Conservation (phyloP, 1,140 invertebrate genomes). For the roundworm (Caenorhabditis elegans) region DNA sequence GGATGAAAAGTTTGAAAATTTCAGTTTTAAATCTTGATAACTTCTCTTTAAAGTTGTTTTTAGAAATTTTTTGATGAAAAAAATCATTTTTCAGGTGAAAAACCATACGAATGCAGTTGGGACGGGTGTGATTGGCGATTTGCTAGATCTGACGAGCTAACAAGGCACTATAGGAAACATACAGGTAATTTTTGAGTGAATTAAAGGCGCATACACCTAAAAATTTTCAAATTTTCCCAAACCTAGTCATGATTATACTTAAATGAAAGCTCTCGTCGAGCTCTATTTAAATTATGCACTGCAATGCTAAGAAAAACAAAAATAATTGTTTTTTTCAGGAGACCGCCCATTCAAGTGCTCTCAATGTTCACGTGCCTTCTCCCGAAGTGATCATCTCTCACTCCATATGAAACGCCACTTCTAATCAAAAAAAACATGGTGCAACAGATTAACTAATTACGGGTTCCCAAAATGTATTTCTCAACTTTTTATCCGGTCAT, state of each 20-base stretch:
- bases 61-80: no score
- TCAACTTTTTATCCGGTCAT: no score
- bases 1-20: no score
- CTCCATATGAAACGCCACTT: constrained; percentile 65
- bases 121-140: constrained; percentile 92
- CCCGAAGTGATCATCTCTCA: constrained; percentile 81
- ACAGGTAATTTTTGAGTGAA: constrained; percentile 75
- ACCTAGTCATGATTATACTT: no score
- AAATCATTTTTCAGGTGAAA: constrained; percentile 84
- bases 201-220: no score
- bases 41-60: no score
- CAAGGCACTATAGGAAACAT: constrained; percentile 75
- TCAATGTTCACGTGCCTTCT: constrained; percentile 82
- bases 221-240: constrained; percentile 68
- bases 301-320: constrained; percentile 72
- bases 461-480: no score
- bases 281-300: no score
- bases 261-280: no score
- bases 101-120: constrained; percentile 92
- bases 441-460: no score
- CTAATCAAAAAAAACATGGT: no score
- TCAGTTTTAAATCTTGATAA: no score
- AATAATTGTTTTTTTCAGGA: constrained; percentile 66
- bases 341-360: constrained; percentile 72
- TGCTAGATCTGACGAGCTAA: constrained; percentile 88